Base-by-base conservation (phyloP, 2,113 vertebrate species). In the Entelurus aequoreus region DNA sequence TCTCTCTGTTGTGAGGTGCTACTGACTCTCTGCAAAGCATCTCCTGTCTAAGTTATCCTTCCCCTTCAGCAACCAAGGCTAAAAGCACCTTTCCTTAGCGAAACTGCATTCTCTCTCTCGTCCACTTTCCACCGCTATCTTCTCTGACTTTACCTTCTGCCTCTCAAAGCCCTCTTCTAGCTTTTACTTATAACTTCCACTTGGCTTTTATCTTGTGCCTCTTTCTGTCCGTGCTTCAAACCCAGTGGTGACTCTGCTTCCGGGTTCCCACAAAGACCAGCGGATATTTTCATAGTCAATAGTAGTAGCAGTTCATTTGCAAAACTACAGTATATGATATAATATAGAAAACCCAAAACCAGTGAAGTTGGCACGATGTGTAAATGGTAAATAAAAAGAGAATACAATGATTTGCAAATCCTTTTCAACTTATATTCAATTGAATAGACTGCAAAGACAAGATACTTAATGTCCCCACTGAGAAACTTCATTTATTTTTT, bases 21-120 rank as follows among this genome's bases (percentile, higher is more conserved):
- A 8, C 74, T 84, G 84, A 87, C 75, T 40, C 56, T 84, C 54
- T 48, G 14, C 84, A 85, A 57, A 16, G 16, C 65, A 69, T 59
- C 65, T 35, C 19, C 7, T 35, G 46, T 69, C 63, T 12, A 6
- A 42, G 28, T 59, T 14, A 13, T 55, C 48, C 49, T 13, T 21
- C 42, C 58, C 40, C 12, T 63, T 37, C 52, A 12, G 13, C 11
- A n/a, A n/a, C 35, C 53, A n/a, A 8, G 8, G 36, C 35, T 35
- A 13, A 36, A 35, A 36, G 53, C 48, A 42, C 44, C 66, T 51
- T n/a, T 28, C 50, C 40, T 42, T 19, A 50, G 46, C 46, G 63
- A 50, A 42, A 54, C 21, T 58, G 35, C 63, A 66, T 35, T 44
- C 16, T 8, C 53, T 68, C 59, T 76, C 67, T 71, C 49, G 6